A percentile compares a stretch with the other conserved stretches of the same genome.
These are phyloP conservation scores for Herminia tarsipennalis DNA, from an alignment of 2,888 invertebrate genomes.

Conservation along the genomic window DNA sequence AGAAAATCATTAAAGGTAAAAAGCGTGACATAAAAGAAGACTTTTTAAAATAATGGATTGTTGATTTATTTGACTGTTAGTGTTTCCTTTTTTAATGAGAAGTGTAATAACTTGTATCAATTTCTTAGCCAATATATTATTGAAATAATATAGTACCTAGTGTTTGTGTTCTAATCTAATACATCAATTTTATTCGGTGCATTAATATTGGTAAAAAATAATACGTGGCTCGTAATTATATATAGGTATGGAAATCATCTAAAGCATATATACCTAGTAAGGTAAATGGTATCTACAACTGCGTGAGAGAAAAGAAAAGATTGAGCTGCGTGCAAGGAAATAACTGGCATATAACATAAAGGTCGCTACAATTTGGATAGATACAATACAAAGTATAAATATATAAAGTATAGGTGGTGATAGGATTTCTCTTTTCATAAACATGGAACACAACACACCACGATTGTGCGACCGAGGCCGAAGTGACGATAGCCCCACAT, in stretches of 20 bases:
- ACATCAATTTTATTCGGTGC: constrained; percentile 52
- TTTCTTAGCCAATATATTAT: neutral
- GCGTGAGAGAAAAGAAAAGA: constrained; percentile 51
- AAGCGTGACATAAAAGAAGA: constrained; percentile 47
- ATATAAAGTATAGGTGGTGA: constrained; percentile 49
- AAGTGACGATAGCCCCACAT: constrained; percentile 79
- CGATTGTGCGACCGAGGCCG: constrained; percentile 86
- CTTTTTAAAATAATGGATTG: constrained; percentile 13
- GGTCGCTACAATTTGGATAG: constrained; percentile 53
- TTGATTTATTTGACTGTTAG: constrained; percentile 15
- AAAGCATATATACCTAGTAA: constrained; percentile 63
- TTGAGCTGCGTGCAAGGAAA: constrained; percentile 60
- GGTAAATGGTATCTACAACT: constrained; percentile 57
- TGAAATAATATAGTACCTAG: constrained; percentile 4
- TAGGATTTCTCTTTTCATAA: constrained; percentile 83
- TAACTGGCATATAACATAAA: constrained; percentile 61
- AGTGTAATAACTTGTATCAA: constrained; percentile 3
- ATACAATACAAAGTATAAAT: too few species aligned
- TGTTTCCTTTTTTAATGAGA: constrained; percentile 22
- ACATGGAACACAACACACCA: constrained; percentile 86
- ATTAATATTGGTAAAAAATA: constrained; percentile 42
- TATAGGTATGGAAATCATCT: constrained; percentile 41
- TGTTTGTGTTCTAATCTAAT: constrained; percentile 34
- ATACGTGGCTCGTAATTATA: constrained; percentile 36
- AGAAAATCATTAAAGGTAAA: constrained; percentile 67